These are phyloP conservation scores for Amyelois transitella DNA, from an alignment of 1,140 invertebrate species.

Conservation along the genomic window DNA sequence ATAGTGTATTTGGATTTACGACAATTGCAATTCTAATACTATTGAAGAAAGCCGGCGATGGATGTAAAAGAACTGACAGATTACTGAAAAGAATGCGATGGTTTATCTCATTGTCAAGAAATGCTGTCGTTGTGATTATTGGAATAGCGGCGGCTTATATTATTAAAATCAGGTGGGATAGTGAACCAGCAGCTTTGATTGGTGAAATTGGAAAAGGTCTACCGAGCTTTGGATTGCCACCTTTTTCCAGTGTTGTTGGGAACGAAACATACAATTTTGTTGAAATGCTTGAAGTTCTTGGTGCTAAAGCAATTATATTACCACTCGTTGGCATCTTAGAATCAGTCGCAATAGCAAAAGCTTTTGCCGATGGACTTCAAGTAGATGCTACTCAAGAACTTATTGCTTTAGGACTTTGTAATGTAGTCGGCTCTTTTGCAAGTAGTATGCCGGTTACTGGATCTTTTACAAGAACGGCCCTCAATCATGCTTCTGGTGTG, in stretches of 20 bases:
- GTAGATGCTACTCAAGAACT: constrained; percentile 89
- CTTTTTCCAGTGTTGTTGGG: constrained; percentile 75
- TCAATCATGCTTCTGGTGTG: constrained; percentile 94
- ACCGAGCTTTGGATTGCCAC: constrained; percentile 78
- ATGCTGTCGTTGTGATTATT: constrained; percentile 82
- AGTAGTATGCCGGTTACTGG: constrained; percentile 91
- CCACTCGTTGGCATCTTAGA: constrained; percentile 87
- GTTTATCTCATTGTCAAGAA: constrained; percentile 77
- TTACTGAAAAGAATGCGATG: constrained; percentile 39
- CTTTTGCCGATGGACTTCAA: constrained; percentile 74
- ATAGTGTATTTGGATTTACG: constrained; percentile 72
- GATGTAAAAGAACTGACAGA: constrained; percentile 42
- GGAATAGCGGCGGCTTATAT: constrained; percentile 78
- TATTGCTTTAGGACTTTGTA: constrained; percentile 87
- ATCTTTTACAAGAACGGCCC: constrained; percentile 90
- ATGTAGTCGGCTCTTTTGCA: constrained; percentile 89
- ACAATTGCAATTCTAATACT: constrained; percentile 77
- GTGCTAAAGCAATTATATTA: constrained; percentile 79
- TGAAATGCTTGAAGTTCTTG: constrained; percentile 78
- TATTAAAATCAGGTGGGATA: constrained; percentile 53
- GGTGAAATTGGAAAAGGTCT: constrained; percentile 78
- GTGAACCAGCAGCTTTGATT: constrained; percentile 76
- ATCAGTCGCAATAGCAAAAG: constrained; percentile 87
- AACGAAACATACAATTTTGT: constrained; percentile 75
- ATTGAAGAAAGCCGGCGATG: constrained; percentile 69